Conservation (phyloP, 1,140 invertebrate species). For the Batillaria attramentaria region DNA sequence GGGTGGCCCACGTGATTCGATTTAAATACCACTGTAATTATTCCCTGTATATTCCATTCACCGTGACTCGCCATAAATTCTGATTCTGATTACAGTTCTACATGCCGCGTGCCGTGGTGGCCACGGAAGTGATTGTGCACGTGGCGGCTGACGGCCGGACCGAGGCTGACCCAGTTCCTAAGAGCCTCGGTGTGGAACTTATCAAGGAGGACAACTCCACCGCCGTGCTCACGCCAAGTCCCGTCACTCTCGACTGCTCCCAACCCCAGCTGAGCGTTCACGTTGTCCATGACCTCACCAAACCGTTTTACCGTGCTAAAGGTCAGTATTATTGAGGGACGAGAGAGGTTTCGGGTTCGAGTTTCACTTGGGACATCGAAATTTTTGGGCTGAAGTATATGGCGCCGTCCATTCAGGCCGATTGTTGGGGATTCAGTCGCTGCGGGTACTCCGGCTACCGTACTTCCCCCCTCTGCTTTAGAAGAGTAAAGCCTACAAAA, state of each 20-base stretch:
- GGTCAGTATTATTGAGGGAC: constrained; percentile 36
- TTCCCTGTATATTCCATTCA: no score
- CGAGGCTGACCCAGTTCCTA: constrained; percentile 34
- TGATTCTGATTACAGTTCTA: constrained; percentile 42
- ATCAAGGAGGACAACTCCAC: constrained; percentile 39
- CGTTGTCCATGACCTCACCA: constrained; percentile 50
- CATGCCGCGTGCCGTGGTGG: constrained; percentile 51
- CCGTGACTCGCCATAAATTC: no score
- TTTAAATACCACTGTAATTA: no score
- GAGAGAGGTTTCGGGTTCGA: no score
- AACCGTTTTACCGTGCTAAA: constrained; percentile 53
- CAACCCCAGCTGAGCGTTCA: constrained; percentile 43
- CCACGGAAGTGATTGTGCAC: constrained; percentile 54
- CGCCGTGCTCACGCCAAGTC: constrained; percentile 23
- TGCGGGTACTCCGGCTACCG: no score
- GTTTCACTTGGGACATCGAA: no score
- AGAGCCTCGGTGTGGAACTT: constrained; percentile 44
- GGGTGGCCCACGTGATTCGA: no score
- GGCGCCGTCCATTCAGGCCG: no score
- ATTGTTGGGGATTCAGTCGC: no score
- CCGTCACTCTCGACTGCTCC: constrained; percentile 37
- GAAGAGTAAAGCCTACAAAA: no score
- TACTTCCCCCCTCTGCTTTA: no score
- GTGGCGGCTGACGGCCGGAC: constrained; percentile 56
- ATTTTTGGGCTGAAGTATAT: no score